Percentiles rank a stretch among this genome's conserved stretches.
Evolutionary conservation across 2,888 invertebrate genomes (phyloP).

Genomic region (Bhutanitis thaidina): DNA sequence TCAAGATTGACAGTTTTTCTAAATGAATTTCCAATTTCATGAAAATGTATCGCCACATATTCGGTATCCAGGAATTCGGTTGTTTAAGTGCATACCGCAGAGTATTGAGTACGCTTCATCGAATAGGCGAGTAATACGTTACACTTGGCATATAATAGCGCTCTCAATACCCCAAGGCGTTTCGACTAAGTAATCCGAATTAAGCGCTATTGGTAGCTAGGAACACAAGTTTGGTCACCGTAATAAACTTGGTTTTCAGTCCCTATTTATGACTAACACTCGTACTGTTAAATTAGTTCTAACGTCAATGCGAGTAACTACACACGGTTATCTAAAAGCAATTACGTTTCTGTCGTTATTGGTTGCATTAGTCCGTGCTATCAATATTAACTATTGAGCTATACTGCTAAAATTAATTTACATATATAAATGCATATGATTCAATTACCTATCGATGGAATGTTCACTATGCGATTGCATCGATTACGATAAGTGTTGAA

Average conservation of each 20-base stretch:
- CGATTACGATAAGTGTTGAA: too few relatives aligned
- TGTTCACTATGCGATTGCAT: too few relatives aligned
- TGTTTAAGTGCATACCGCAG: conserved; percentile 11
- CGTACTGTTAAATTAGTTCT: conserved; percentile 30
- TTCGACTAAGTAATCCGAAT: conserved; percentile 18
- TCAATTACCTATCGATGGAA: background rate
- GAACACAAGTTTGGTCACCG: conserved; percentile 34
- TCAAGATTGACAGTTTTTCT: too few relatives aligned
- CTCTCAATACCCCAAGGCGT: conserved; percentile 21
- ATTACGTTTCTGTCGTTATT: background rate
- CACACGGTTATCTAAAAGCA: background rate
- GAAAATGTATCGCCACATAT: too few relatives aligned
- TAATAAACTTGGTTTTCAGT: conserved; percentile 35
- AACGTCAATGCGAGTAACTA: background rate
- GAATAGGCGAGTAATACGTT: conserved; percentile 26
- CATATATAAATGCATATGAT: background rate
- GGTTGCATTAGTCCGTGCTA: background rate
- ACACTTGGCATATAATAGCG: conserved; percentile 28
- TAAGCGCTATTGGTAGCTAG: conserved; percentile 14
- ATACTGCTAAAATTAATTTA: background rate
- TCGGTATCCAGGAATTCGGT: background rate
- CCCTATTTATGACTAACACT: conserved; percentile 35
- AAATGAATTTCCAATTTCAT: too few relatives aligned
- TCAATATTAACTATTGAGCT: background rate
- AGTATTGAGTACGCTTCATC: conserved; percentile 3